A percentile compares a stretch with the other conserved stretches of the same genome.
Evolutionary conservation across 53 echinoderm and acorn worm species (phyloP).

Genomic region (Arbacia lixula): DNA sequence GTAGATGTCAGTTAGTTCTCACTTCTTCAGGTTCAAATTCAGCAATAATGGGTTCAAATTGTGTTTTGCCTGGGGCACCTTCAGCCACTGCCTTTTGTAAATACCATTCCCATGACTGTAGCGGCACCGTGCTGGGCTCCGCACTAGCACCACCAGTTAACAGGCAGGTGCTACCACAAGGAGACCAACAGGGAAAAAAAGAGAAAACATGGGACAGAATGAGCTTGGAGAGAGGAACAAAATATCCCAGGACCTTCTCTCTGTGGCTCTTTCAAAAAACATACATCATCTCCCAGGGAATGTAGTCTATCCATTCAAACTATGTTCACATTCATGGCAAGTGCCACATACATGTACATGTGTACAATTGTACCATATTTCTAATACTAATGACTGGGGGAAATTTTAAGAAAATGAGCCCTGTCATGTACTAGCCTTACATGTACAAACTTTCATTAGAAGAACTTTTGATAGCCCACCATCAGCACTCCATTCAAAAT

Average conservation of each 20-base stretch:
- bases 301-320: too few relatives aligned
- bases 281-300: conserved; percentile 15
- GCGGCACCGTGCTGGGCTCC: conserved; percentile 12
- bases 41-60: conserved; percentile 12
- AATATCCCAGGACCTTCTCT: conserved; percentile 37
- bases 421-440: too few relatives aligned
- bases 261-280: neutral
- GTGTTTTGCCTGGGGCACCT: conserved; percentile 19
- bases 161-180: conserved; percentile 34
- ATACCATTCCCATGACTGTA: conserved; percentile 39
- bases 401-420: too few relatives aligned
- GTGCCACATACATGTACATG: too few relatives aligned
- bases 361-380: too few relatives aligned
- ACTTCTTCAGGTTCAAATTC: conserved; percentile 28
- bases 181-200: neutral
- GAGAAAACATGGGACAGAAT: neutral
- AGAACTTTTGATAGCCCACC: too few relatives aligned
- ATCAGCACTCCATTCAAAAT: too few relatives aligned
- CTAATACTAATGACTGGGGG: too few relatives aligned
- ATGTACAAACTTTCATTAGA: too few relatives aligned
- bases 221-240: neutral
- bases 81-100: conserved; percentile 12
- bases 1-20: too few relatives aligned
- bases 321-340: too few relatives aligned
- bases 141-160: conserved; percentile 14